Base-by-base conservation (phyloP, 2,888 invertebrate genomes). In the Drosophila prolongata region DNA sequence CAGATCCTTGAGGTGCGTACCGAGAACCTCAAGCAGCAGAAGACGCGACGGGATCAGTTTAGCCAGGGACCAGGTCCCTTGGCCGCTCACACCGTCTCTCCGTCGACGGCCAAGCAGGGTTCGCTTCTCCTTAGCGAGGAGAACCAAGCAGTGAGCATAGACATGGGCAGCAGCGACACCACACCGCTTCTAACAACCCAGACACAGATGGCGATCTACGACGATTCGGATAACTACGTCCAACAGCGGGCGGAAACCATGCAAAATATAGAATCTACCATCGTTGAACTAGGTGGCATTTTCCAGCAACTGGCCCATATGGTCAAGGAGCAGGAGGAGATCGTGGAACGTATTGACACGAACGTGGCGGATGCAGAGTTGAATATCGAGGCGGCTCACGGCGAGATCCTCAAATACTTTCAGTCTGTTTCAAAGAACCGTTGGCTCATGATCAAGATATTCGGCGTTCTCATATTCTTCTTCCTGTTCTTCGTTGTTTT, bases 391-490 rank as follows among this genome's bases (percentile, higher is more conserved):
- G 98, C 98, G 53, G 99, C 99, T 3, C 99, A 99, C 91, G 94
- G 96, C 69, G 98, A 99, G 94, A 97, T 99, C 82, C 94, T 99
- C 86, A 98, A 97, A 93, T 99, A 99, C 93, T 99, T 99, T 92
- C 98, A 98, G 92, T 97, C 96, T 61, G 97, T 99, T 40, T 97
- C 98, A 14, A 97, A 97, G 75, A 99, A 99, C 93, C 95, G 99
- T 87, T 99, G 99, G 96, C 94, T 99, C 37, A 99, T 99, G 98
- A 97, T 99, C 86, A 99, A 99, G 94, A 96, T 99, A 80, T 99
- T 99, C 93, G 99, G 97, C 58, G 97, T 99, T 74, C 94, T 99
- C 60, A 98, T 99, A 94, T 96, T 99, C 91, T 99, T 99, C 94
- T 99, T 99, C 92, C 96, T 99, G 93, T 97, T 99, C 92, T 99